Base-by-base conservation (phyloP, 2,888 invertebrate genomes). In the Caenorhabditis macrosperma region DNA sequence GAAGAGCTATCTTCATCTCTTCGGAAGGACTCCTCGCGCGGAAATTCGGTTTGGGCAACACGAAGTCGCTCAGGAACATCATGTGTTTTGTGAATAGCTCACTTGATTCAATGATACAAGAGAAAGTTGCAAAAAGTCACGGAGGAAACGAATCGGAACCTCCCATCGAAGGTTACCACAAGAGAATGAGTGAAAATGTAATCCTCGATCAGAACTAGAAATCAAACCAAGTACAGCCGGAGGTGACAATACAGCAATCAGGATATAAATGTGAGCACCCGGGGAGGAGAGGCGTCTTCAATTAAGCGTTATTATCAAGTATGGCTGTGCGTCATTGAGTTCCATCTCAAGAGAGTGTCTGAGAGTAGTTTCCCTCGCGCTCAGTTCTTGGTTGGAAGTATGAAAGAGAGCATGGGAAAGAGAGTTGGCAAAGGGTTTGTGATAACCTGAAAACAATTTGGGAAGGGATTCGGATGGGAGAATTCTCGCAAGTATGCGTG, bases 51-150 rank as follows among this genome's bases (percentile, higher is more conserved):
- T 74, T 74, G 57, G 50, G 46, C 50, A 28, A 55, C 55, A 17
- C 46, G 60, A 60, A n/a, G 26, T 63, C 64, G 48, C 41, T 20
- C 17, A 24, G 50, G 74, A 74, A 74, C 74, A 74, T 64, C 74
- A 74, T 74, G 74, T 64, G 74, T 55, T 74, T 64, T 74, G 57
- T 74, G 74, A 74, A 64, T 64, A 64, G 64, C 64, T 74, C 63
- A 28, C 59, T 59, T 64, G 74, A 72, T 72, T 72, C 44, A 26
- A 64, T n/a, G n/a, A n/a, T 55, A 59, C 64, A 64, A 64, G 48
- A 59, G 41, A 64, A 59, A 61, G 12, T 35, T 72, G 64, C 64
- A 50, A 28, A 24, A 74, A 64, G 74, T 64, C 74, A 64, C 64
- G 72, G 22, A 74, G 26, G n/a, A 15, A n/a, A 12, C 12, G 7